These are phyloP conservation scores for Taeniopygia guttata DNA, from an alignment of 2,797 vertebrate species.

Conservation along the genomic window DNA sequence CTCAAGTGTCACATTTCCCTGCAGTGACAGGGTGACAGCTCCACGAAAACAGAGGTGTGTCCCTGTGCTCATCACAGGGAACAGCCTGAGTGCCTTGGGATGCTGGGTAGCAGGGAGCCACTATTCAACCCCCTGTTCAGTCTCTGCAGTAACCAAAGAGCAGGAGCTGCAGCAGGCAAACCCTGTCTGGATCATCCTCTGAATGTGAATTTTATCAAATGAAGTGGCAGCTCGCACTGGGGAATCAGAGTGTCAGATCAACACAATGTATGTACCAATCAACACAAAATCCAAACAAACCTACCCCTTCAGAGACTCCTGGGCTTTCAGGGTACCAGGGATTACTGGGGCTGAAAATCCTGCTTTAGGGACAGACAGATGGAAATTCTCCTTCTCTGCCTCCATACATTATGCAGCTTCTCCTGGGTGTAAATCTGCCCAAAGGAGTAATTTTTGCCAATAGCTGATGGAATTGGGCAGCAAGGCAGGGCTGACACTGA, in stretches of 20 bases:
- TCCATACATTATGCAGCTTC: not conserved
- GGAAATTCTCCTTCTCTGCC: not conserved
- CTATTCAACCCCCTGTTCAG: not conserved
- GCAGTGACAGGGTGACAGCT: not conserved
- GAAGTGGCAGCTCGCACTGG: not conserved
- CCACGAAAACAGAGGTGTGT: not conserved
- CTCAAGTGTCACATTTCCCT: not conserved
- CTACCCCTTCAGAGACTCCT: not conserved
- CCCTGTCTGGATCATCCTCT: not conserved
- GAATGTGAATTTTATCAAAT: not conserved
- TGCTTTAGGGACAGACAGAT: not conserved
- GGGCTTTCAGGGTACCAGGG: not conserved
- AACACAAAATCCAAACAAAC: not conserved
- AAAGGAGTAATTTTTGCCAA: not conserved
- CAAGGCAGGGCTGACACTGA: not conserved
- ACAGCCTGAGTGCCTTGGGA: not conserved
- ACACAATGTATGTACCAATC: not conserved
- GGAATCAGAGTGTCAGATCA: not conserved
- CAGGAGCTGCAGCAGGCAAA: not conserved
- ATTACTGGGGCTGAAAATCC: not conserved
- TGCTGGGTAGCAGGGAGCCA: not conserved
- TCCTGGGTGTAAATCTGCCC: not conserved
- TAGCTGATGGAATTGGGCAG: not conserved
- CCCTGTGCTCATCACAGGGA: not conserved
- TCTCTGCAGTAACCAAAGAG: not conserved